Base-by-base conservation (phyloP, 2,888 invertebrate genomes). In the Trichopoda pennipes region DNA sequence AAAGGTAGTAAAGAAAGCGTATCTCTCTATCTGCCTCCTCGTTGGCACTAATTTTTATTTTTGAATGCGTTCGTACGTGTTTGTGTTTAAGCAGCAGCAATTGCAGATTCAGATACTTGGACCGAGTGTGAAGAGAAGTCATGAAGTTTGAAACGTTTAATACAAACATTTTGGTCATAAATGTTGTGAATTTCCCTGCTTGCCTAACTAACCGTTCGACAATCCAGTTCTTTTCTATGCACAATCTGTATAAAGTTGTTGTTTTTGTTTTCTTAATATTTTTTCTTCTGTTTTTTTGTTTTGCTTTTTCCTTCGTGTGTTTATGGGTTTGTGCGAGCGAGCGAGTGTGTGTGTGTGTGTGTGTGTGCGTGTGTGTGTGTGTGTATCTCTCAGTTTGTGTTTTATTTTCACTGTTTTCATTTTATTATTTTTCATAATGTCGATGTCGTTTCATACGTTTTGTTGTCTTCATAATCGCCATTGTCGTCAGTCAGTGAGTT, bases 401-500 rank as follows among this genome's bases (percentile, higher is more conserved):
- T 44, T 72, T 70, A 58, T 63, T 55, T 49, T 4, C 21, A 51
- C 21, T 70, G 49, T 80, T 75, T 80, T 72, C 70, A 61, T 76
- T 81, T 81, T 81, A 72, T 72, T 76, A 76, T 81, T 81, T 76
- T 73, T 81, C 77, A 77, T 73, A 77, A 72, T 77, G 77, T 77
- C 73, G 73, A 73, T 73, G 77, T 81, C 81, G 77, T 77, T 77
- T 81, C 81, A 77, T 76, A 81, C 81, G 81, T 81, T 77, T 77
- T 81, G 81, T 81, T 81, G 78, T 74, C 81, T 81, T 81, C 81
- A 81, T 81, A 77, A 81, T 81, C 81, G 81, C 81, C 81, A 81
- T 81, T 81, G 81, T 81, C 85, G 85, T 84, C 84, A 86, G 85
- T 85, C 85, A 88, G 87, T 87, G 87, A 88, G 87, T 89, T 88